phyloP scores from a whole-genome alignment of 2,888 invertebrate species.

The Gastrophysa polygoni region DNA sequence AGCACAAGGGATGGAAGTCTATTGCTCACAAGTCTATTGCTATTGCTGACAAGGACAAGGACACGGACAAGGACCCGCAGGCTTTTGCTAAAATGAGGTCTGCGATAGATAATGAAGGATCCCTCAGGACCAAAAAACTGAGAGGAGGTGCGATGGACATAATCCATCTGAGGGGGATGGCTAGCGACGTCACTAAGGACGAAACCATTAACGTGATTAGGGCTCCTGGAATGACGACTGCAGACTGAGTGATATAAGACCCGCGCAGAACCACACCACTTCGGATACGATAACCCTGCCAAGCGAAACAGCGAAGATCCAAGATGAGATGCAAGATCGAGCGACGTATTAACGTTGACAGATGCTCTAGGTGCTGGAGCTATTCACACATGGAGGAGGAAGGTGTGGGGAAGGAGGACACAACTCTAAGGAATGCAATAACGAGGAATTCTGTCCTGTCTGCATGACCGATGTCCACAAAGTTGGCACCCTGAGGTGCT shows the following conservation, averaged over 20 bases:
- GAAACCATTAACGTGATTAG: background rate
- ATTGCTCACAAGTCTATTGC: background rate
- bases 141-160: background rate
- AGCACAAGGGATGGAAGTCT: background rate
- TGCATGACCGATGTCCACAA: background rate
- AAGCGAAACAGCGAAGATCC: background rate
- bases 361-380: background rate
- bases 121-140: background rate
- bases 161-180: background rate
- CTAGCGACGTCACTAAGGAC: background rate
- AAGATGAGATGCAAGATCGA: background rate
- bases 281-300: background rate
- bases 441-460: background rate
- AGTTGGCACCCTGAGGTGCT: slow-evolving; percentile 5
- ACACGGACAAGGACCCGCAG: too few relatives aligned
- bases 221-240: too few relatives aligned
- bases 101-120: too few relatives aligned
- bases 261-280: background rate
- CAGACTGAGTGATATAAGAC: background rate
- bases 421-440: slow-evolving; percentile 3
- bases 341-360: background rate
- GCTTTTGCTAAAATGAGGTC: too few relatives aligned
- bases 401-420: slow-evolving; percentile 10
- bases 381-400: background rate
- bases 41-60: background rate